Evolutionary conservation across 2,113 vertebrate species (phyloP), one percentile per base, ranked within the genome.

Genomic region (Panthera leo): DNA sequence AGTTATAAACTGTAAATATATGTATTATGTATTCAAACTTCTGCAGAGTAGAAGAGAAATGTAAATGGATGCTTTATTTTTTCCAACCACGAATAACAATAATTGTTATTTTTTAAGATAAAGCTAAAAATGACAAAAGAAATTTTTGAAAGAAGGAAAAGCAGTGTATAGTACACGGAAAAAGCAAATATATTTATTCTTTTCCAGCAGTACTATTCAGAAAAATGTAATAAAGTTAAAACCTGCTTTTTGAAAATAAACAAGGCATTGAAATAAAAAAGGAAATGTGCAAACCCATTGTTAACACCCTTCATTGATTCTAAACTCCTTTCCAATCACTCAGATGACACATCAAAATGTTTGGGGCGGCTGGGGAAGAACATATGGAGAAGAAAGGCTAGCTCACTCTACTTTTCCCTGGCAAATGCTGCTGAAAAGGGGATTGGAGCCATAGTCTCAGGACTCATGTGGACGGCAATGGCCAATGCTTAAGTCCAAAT

Each of bases 1-100:
- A 91, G 53, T 91, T 79, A 93, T n/a, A 94, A 96, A 96, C 51
- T 67, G 9, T 92, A 96, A 92, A 85, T 45, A 73, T 80, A 67
- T 21, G 15, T 85, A 48, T 91, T 76, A 51, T 31, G 78, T 39
- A 21, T 45, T 89, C 78, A 94, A 78, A 51, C 5, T 93, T 93
- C 67, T 91, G 91, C 15, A 73, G 48, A 73, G 55, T 27, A 95
- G 27, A 94, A 80, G 82, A 63, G 39, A 94, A 94, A 85, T 85
- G 5, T 79, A 95, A 96, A 89, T 58, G n/a, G 7, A 85, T 75
- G 5, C 8, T 95, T 78, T 39, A 71, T 90, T 76, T 93, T 89
- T 87, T 86, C 48, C 29, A 96, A 51, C 68, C 36, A 70, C 73
- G 9, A 25, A 80, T 96, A 95, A 96, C 34, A 89, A 67, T 51